Evolutionary conservation across 2,888 invertebrate species (phyloP), one percentile per base, ranked within the genome.

Genomic region (Meta bourneti): DNA sequence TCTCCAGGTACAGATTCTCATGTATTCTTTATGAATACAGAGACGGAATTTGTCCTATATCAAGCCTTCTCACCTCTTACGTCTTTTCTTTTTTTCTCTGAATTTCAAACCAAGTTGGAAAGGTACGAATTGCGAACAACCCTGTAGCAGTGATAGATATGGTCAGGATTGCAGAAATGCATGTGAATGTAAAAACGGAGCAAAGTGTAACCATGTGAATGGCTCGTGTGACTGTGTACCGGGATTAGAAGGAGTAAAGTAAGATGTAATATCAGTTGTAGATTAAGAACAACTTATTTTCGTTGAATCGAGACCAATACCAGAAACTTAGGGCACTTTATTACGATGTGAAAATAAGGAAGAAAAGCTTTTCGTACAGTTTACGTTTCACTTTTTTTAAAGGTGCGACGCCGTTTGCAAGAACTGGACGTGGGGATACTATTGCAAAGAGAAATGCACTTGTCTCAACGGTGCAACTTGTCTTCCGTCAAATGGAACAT

Each of bases 1-100:
- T 93, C 94, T 7, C 94, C 93, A 20, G 93, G 98, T 89, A 82
- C 9, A 11, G 5, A 6, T 34, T 74, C 20, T 2, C 9, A 70
- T n/a, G 9, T 16, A 2, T 16, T 69, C 13, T 1, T 69, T n/a
- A n/a, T n/a, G n/a, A n/a, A n/a, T n/a, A n/a, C n/a, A n/a, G n/a
- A 69, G n/a, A 70, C 6, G 19, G 6, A 6, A 6, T 7, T 70
- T 70, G 6, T 16, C 0, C 9, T 7, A 70, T 6, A 70, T 70
- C 16, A 6, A 16, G 8, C 70, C 0, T 19, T 69, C 8, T n/a
- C n/a, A n/a, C n/a, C n/a, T n/a, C n/a, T n/a, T 9, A 16, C 19
- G n/a, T n/a, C 6, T 70, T 9, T n/a, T 70, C 70, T 5, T 70
- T n/a, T 16, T 70, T n/a, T 70, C 8, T 49, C 9, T 78, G 51